Percentiles rank a stretch among this genome's conserved stretches.
These are phyloP conservation scores for Leucoraja erinaceus DNA, from an alignment of 2,113 vertebrate species.

Conservation along the genomic window DNA sequence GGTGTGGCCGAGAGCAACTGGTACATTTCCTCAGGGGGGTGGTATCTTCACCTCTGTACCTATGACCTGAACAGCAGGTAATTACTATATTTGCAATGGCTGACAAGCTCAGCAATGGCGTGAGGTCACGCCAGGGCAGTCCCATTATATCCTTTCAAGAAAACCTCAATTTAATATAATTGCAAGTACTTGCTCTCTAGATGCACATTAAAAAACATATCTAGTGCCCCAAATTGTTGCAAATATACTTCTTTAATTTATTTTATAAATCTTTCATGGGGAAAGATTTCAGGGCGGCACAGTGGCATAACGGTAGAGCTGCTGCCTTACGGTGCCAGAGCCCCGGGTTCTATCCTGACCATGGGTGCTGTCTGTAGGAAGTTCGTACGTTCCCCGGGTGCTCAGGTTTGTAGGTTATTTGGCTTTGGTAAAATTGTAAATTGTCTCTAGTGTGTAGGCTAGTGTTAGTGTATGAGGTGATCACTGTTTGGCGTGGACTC, in stretches of 20 bases:
- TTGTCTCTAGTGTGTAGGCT: too few relatives aligned
- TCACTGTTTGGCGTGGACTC: too few relatives aligned
- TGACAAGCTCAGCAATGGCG: background rate
- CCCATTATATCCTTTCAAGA: background rate
- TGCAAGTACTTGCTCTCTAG: background rate
- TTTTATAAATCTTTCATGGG: background rate
- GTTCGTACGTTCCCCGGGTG: too few relatives aligned
- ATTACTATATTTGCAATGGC: background rate
- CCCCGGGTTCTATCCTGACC: too few relatives aligned
- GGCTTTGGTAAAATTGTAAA: too few relatives aligned
- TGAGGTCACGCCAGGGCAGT: background rate
- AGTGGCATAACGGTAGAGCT: too few relatives aligned
- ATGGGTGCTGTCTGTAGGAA: too few relatives aligned
- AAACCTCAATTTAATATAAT: background rate
- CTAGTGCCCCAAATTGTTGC: background rate
- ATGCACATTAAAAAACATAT: background rate
- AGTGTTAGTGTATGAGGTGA: too few relatives aligned
- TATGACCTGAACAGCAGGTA: slow-evolving; percentile 36
- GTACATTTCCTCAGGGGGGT: slow-evolving; percentile 34
- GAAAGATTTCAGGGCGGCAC: background rate
- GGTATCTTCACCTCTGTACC: slow-evolving; percentile 14
- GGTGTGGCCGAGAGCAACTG: background rate
- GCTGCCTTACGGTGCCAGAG: too few relatives aligned
- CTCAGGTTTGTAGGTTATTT: too few relatives aligned
- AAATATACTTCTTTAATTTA: background rate